Evolutionary conservation across 2,797 vertebrate species (phyloP), one percentile per base, ranked within the genome.

Genomic region (Liasis olivaceus): DNA sequence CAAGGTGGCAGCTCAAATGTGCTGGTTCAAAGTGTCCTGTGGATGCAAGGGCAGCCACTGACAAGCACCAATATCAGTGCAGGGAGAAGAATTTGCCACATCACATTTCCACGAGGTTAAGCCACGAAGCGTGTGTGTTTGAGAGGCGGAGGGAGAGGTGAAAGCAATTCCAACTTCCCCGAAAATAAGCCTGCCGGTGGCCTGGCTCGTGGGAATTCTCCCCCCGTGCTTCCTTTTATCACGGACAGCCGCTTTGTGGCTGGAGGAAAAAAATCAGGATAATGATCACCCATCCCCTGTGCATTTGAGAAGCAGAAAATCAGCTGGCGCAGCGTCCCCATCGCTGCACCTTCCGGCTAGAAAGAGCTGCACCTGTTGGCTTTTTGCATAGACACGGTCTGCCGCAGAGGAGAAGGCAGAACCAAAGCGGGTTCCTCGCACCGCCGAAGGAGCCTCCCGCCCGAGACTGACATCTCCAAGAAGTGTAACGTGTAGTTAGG

Each of bases 311-410:
- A 63, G 26, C 26, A 47, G 63, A 51, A 26, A 31, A 4, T 5
- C 92, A 60, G 26, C 81, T 47, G 77, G 81, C 24, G 60, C 17
- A 64, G 17, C 31, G 56, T 1, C 14, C n/a, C 22, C 22, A 28
- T 36, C 7, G 3, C 13, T 84, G 4, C 85, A 54, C 22, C 24
- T 22, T 51, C 11, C 59, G 0, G 0, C 24, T 2, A 54, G 31
- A n/a, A 88, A 28, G 20, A 84, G 51, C 88, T n/a, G 59, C 89
- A 93, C 89, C 85, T 93, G 92, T 93, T 90, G 92, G 77, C 54
- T 81, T 60, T n/a, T 69, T 89, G 54, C 47, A n/a, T 60, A 2
- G 28, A 63, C 2, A 47, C 0, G 87, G 2, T n/a, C 31, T 36
- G 62, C 20, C 87, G 89, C 51, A 36, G 15, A 64, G n/a, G 36